Base-by-base conservation (phyloP, 2,797 vertebrate species). In the Myripristis murdjan region DNA sequence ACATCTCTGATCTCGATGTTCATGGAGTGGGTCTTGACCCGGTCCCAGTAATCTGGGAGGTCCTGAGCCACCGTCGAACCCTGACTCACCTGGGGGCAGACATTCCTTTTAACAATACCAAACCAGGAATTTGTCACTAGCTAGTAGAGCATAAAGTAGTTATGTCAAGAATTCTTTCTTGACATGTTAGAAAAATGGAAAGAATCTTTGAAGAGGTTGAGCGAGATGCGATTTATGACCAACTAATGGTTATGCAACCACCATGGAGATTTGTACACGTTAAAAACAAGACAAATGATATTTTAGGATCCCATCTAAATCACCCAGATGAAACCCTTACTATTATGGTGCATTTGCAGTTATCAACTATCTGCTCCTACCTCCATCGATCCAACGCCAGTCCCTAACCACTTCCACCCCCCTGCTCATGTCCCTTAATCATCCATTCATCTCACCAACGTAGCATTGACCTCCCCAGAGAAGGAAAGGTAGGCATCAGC, bases 1-100 rank as follows among this genome's bases (percentile, higher is more conserved):
- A 92, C 87, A 0, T 81, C 11, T 5, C 1, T 55, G 49, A 94
- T 81, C 46, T 82, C 68, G 2, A 94, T 89, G 0, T 20, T 46
- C 6, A 0, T 9, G 11, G 12, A 5, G 26, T 46, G 22, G 8
- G 75, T 33, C 26, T 14, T 20, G 22, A 94, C 77, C 4, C 92
- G 85, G 55, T 78, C 70, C 22, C 48, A 74, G 55, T 91, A 93
- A n/a, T 89, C 69, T 0, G 59, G 18, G 3, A 85, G 3, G n/a
- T 78, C 63, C 37, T 79, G 85, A 14, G 64, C 59, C 41, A 88
- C 70, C 1, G 6, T 18, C 3, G 69, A 44, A 5, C 93, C 92
- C 0, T 64, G 37, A 0, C 2, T 41, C 14, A 94, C 90, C 89
- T 93, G 31, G 8, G 18, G 28, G 52, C 12, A 64, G 9, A 73